phyloP scores from a whole-genome alignment of 2,113 vertebrate species.

The Microcebus jonahi region DNA sequence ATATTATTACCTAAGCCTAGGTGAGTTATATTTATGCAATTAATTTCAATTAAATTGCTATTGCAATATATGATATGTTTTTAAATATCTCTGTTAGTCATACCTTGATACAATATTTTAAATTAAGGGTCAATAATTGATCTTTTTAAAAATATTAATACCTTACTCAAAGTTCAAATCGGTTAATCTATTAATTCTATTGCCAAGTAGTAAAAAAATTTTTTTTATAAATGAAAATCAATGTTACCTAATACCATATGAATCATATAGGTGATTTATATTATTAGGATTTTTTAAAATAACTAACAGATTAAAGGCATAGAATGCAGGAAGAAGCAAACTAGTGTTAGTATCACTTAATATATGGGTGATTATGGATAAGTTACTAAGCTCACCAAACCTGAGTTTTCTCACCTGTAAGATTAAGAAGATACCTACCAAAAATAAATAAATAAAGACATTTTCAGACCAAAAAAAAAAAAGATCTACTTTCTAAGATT shows the following conservation, averaged over 20 bases:
- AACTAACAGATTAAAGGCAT: slow-evolving; percentile 46
- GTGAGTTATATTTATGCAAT: slow-evolving; percentile 9
- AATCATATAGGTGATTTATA: slow-evolving; percentile 2
- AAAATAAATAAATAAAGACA: neutral
- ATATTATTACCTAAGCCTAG: slow-evolving; percentile 22
- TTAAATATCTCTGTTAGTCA: neutral
- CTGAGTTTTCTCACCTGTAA: slow-evolving; percentile 45
- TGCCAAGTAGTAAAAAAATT: neutral
- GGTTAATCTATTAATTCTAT: slow-evolving; percentile 17
- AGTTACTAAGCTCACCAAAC: neutral
- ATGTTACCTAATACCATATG: slow-evolving; percentile 9
- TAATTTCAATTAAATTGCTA: slow-evolving; percentile 48
- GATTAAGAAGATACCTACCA: slow-evolving; percentile 19
- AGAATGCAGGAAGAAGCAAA: neutral
- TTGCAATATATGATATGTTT: neutral
- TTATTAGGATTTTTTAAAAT: neutral
- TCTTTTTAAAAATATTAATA: slow-evolving; percentile 19
- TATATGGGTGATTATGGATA: neutral
- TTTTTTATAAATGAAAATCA: slow-evolving; percentile 47
- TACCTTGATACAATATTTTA: neutral
- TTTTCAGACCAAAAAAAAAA: neutral
- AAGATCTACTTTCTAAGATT: neutral
- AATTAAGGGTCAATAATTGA: neutral
- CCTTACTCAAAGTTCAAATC: slow-evolving; percentile 12
- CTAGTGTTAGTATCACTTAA: slow-evolving; percentile 6